Evolutionary conservation across 2,797 vertebrate genomes (phyloP).

Genomic region (Coluber constrictor): DNA sequence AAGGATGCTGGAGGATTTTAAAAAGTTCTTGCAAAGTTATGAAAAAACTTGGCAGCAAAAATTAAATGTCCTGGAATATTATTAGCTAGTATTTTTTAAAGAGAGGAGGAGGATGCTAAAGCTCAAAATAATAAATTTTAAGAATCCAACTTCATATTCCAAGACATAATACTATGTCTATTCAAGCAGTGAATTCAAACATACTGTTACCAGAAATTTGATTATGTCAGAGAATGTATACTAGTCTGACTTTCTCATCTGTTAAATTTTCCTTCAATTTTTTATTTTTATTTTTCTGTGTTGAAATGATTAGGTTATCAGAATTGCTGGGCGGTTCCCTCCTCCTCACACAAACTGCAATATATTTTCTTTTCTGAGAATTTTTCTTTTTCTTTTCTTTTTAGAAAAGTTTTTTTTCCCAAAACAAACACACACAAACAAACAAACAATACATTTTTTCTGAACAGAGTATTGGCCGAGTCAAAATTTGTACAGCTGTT

Average conservation of each 20-base stretch:
- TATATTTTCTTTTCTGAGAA: not conserved
- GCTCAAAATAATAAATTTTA: not conserved
- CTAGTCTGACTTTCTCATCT: not conserved
- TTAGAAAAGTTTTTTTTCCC: no score
- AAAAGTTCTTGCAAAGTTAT: not conserved
- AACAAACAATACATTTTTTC: no score
- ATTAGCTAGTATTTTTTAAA: not conserved
- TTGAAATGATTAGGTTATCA: not conserved
- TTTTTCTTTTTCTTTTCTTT: not conserved
- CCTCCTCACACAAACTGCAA: not conserved
- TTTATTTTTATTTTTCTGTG: not conserved
- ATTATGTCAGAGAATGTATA: not conserved
- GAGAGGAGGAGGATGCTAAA: not conserved
- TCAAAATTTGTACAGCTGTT: no score
- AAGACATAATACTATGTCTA: not conserved
- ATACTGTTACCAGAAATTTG: not conserved
- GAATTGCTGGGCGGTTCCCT: not conserved
- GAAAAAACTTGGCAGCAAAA: not conserved
- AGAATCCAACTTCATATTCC: not conserved
- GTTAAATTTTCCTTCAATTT: not conserved
- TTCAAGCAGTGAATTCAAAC: not conserved
- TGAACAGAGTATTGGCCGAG: no score
- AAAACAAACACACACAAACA: no score
- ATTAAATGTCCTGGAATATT: not conserved
- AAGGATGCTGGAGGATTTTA: not conserved